These are phyloP conservation scores for Oncorhynchus mykiss DNA, from an alignment of 2,113 vertebrate species.

Conservation along the genomic window DNA sequence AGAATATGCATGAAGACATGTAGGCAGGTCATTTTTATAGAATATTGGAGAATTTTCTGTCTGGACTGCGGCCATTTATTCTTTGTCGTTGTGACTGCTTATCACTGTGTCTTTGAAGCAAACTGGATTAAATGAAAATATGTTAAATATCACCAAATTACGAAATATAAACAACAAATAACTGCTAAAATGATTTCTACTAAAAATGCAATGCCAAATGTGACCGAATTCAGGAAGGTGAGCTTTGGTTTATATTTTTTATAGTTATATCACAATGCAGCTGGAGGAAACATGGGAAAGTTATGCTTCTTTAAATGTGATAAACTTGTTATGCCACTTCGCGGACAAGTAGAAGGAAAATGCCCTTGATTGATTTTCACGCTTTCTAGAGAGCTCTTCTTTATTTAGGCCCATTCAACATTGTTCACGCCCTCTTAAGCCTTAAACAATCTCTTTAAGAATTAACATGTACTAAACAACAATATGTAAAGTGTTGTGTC, in stretches of 20 bases:
- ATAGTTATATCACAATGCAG: too few relatives aligned
- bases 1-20: constrained; percentile 58
- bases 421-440: too few relatives aligned
- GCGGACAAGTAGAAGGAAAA: too few relatives aligned
- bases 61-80: background rate
- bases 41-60: constrained; percentile 32
- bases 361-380: constrained; percentile 37
- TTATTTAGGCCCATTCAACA: too few relatives aligned
- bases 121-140: constrained; percentile 17
- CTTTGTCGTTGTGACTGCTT: background rate
- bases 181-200: background rate
- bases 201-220: background rate
- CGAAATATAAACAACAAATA: background rate
- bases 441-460: too few relatives aligned
- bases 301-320: too few relatives aligned
- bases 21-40: constrained; percentile 54
- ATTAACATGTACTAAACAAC: too few relatives aligned
- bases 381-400: background rate
- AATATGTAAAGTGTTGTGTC: too few relatives aligned
- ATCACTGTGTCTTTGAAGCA: constrained; percentile 34
- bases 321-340: too few relatives aligned
- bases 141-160: background rate
- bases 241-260: background rate
- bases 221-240: background rate
- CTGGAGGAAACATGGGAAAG: too few relatives aligned